Conservation (phyloP, 2,113 vertebrate genomes). For the Gallinago paraguaiae region DNA sequence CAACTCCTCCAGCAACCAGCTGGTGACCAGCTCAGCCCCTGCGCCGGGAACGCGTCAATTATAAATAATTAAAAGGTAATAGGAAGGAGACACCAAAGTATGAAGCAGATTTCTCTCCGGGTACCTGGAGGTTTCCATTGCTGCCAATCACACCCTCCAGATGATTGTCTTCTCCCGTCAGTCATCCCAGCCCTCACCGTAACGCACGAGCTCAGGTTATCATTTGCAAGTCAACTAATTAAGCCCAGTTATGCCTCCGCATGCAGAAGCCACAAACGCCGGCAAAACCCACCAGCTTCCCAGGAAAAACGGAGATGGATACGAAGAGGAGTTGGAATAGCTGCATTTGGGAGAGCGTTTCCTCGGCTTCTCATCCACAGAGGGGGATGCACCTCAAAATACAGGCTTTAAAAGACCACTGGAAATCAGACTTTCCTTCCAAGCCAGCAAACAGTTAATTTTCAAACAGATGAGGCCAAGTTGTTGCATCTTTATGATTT, state of each 20-base stretch:
- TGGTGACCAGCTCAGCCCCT: constrained; percentile 41
- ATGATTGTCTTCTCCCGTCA: background rate
- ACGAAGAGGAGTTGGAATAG: background rate
- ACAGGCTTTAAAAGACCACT: background rate
- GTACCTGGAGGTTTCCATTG: constrained; percentile 33
- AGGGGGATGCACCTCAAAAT: background rate
- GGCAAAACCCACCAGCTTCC: background rate
- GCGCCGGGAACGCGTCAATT: background rate
- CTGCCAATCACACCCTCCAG: constrained; percentile 42
- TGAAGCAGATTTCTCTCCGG: constrained; percentile 63
- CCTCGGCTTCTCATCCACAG: background rate
- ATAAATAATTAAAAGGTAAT: constrained; percentile 76
- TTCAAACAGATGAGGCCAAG: background rate
- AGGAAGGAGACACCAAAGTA: constrained; percentile 61
- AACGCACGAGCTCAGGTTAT: constrained; percentile 3
- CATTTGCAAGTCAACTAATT: background rate
- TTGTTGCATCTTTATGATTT: background rate
- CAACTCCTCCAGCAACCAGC: constrained; percentile 61
- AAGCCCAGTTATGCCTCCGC: background rate
- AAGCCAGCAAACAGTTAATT: background rate
- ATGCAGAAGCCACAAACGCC: background rate
- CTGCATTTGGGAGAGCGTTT: background rate
- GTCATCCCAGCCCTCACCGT: background rate
- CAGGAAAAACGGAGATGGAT: rapidly evolving
- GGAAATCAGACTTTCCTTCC: background rate